These are phyloP conservation scores for Saccopteryx leptura DNA, from an alignment of 2,113 vertebrate species.

Conservation along the genomic window DNA sequence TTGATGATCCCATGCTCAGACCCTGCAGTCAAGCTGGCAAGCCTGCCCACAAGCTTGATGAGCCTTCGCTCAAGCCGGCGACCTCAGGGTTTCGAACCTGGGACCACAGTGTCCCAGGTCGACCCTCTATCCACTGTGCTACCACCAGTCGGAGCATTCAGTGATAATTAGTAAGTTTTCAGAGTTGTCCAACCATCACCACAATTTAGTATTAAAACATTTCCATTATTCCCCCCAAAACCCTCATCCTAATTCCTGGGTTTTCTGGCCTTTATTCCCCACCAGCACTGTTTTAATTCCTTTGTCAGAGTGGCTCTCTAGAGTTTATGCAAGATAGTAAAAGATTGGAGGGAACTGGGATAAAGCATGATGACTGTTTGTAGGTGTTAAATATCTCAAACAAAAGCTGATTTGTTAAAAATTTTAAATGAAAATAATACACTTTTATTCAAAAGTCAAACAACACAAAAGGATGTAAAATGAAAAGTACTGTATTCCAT, in stretches of 20 bases:
- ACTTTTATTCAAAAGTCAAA: slow-evolving; percentile 45
- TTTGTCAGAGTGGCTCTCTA: background rate
- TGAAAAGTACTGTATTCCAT: background rate
- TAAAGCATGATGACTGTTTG: background rate
- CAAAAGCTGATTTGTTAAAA: slow-evolving; percentile 13
- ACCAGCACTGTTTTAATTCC: background rate
- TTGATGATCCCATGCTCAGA: too few species aligned
- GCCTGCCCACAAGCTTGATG: too few species aligned
- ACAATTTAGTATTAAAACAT: slow-evolving; percentile 23
- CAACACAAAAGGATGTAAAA: background rate
- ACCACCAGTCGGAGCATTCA: background rate
- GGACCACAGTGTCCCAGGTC: too few species aligned
- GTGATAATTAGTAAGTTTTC: slow-evolving; percentile 7
- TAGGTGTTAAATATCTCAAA: background rate
- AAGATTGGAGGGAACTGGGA: background rate
- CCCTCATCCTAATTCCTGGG: background rate
- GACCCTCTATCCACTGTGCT: too few species aligned
- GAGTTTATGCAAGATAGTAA: background rate
- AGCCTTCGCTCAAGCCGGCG: too few species aligned
- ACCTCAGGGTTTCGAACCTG: too few species aligned
- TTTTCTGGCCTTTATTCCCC: background rate
- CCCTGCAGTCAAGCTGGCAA: too few species aligned
- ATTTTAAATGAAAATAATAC: slow-evolving; percentile 38
- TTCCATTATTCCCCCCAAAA: background rate
- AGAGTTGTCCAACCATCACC: background rate